Base-by-base conservation (phyloP, 2,888 invertebrate genomes). In the Auanema freiburgensis region DNA sequence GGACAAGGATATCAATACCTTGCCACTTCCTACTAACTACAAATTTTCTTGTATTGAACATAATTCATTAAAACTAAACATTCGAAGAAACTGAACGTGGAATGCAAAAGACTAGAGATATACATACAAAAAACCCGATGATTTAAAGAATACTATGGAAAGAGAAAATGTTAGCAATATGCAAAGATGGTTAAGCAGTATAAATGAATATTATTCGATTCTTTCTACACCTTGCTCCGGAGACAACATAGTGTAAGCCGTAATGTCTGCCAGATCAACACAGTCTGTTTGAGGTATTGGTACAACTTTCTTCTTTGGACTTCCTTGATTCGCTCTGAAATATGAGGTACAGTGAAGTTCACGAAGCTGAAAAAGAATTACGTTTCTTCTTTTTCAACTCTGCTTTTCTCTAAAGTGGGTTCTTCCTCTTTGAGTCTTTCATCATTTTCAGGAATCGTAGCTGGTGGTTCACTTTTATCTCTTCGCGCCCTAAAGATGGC, bases 171-270 rank as follows among this genome's bases (percentile, higher is more conserved):
- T 33, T 33, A 33, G 33, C 33, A 33, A 33, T 33, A 33, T 33
- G 33, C 33, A 8, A 33, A 8, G 33, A 33, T 33, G 33, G 33
- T 33, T 33, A 33, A 33, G 33, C n/a, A 33, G 33, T 33, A 49
- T n/a, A 11, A 43, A 14, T 16, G 14, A 18, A 23, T 12, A 6
- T 54, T 54, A 76, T 56, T 76, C 76, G n/a, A 76, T 76, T 18
- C 76, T 49, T 23, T 74, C 72, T 14, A 74, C 74, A 8, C 76
- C 76, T 59, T 74, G 69, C 43, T 72, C 76, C 10, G 74, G 74
- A 2, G 65, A 60, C 14, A 69, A 44, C 74, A 76, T 76, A 12
- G 65, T 73, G 52, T 74, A 76, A 11, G 76, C 76, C 43, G 68
- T 68, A 10, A 76, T 73, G 25, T 71, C 71, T 5, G 66, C 63